These are phyloP conservation scores for Lepus americanus DNA, from an alignment of 2,113 vertebrate genomes.

Conservation along the genomic window DNA sequence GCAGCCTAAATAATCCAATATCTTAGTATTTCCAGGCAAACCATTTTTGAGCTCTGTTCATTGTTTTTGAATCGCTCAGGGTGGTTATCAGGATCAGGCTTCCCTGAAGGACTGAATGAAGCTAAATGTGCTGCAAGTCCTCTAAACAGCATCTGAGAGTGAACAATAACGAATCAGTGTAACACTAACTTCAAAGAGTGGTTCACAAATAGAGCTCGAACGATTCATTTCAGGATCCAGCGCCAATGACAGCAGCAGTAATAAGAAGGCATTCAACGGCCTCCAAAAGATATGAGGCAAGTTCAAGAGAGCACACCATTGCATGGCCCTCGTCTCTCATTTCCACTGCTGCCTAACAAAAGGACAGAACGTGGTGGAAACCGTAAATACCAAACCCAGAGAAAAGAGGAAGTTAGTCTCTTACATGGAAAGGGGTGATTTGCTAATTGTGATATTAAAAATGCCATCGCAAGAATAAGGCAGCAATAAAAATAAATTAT, in stretches of 20 bases:
- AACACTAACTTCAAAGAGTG: constrained; percentile 55
- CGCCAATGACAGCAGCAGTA: constrained; percentile 4
- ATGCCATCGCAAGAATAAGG: constrained; percentile 69
- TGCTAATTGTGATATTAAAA: constrained; percentile 81
- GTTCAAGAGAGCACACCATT: not conserved
- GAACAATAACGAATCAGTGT: not conserved
- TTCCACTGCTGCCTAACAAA: not conserved
- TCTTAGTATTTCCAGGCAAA: constrained; percentile 11
- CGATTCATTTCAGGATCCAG: constrained; percentile 15
- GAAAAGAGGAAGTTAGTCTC: constrained; percentile 79
- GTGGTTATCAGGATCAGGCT: not conserved
- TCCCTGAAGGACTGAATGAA: not conserved
- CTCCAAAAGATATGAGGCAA: not conserved
- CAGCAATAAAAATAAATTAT: constrained; percentile 87
- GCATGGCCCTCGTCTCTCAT: constrained; percentile 11
- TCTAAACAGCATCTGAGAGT: not conserved
- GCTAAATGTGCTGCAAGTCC: constrained; percentile 1
- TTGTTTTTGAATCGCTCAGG: not conserved
- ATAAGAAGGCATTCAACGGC: not conserved
- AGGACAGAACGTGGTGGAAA: not conserved
- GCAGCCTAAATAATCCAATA: constrained; percentile 46
- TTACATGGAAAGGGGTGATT: constrained; percentile 80
- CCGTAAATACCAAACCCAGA: constrained; percentile 71
- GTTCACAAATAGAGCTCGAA: not conserved
- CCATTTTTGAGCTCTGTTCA: not conserved